Percentiles rank a stretch among this genome's conserved stretches.
phyloP scores from a whole-genome alignment of 2,113 vertebrate species.

The Melanerpes aurifrons region DNA sequence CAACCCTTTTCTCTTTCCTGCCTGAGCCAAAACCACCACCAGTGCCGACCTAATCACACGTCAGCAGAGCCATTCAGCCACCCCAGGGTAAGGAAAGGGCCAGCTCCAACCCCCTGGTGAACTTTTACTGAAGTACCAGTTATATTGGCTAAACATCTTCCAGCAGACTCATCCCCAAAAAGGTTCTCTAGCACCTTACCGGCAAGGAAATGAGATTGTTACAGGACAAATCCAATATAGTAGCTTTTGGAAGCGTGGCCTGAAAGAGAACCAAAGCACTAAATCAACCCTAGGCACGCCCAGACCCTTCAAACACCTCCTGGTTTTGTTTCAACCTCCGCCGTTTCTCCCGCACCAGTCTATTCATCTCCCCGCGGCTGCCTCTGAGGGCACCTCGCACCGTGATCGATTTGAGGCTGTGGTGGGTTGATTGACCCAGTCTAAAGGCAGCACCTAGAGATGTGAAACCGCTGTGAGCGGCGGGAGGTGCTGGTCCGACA shows the following conservation, averaged over 20 bases:
- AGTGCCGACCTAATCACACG: not conserved
- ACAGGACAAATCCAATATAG: constrained; percentile 92
- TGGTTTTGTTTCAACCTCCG: not conserved
- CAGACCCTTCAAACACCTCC: too few species aligned
- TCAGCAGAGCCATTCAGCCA: not conserved
- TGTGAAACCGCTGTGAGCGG: not conserved
- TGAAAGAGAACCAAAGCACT: constrained; percentile 66
- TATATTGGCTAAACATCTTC: not conserved
- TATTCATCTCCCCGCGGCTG: not conserved
- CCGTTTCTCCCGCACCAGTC: not conserved
- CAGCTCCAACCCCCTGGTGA: not conserved
- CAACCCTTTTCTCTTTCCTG: not conserved
- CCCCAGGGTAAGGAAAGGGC: not conserved
- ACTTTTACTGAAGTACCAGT: not conserved
- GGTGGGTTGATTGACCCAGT: too few species aligned
- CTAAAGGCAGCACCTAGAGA: not conserved
- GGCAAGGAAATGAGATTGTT: constrained; percentile 90
- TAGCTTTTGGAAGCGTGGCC: constrained; percentile 91
- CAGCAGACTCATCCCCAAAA: not conserved
- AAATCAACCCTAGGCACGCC: not conserved
- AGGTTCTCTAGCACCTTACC: constrained; percentile 77
- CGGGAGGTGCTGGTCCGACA: not conserved
- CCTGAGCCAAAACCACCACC: not conserved
- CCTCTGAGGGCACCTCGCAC: not conserved
- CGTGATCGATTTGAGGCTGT: not conserved